Conservation (phyloP, 2,888 invertebrate genomes). For the Drosophila anomelani region DNA sequence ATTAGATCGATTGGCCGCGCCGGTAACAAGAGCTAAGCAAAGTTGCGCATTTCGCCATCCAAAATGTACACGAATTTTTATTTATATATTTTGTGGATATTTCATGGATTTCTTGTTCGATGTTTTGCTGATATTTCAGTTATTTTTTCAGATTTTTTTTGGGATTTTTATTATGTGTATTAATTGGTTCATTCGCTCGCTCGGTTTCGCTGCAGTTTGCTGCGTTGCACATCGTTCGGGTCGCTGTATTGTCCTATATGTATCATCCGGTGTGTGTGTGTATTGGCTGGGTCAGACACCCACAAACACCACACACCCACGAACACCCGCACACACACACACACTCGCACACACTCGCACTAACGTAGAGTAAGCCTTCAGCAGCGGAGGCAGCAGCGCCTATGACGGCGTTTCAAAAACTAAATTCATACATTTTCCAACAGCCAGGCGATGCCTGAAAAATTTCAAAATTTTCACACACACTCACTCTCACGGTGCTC, state of each 20-base stretch:
- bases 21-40: conserved; percentile 41
- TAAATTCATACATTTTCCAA: conserved; percentile 77
- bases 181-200: conserved; percentile 43
- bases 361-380: conserved; percentile 39
- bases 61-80: conserved; percentile 32
- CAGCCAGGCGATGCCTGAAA: conserved; percentile 64
- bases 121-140: conserved; percentile 2
- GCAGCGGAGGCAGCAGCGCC: conserved; percentile 66
- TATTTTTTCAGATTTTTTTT: conserved; percentile 22
- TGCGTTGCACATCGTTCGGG: conserved; percentile 50
- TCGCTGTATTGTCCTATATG: conserved; percentile 38
- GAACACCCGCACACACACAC: conserved; percentile 14
- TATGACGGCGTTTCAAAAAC: conserved; percentile 78
- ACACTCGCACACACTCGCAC: conserved; percentile 12
- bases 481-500: conserved; percentile 21
- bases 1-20: conserved; percentile 37
- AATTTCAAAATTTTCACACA: conserved; percentile 39
- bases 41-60: conserved; percentile 39
- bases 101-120: conserved; percentile 24
- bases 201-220: conserved; percentile 37
- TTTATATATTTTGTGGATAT: conserved; percentile 41
- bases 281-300: conserved; percentile 53
- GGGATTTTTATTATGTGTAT: conserved; percentile 40
- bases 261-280: conserved; percentile 11
- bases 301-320: conserved; percentile 40